phyloP scores from a whole-genome alignment of 2,797 vertebrate genomes.

The Phataginus tricuspis region DNA sequence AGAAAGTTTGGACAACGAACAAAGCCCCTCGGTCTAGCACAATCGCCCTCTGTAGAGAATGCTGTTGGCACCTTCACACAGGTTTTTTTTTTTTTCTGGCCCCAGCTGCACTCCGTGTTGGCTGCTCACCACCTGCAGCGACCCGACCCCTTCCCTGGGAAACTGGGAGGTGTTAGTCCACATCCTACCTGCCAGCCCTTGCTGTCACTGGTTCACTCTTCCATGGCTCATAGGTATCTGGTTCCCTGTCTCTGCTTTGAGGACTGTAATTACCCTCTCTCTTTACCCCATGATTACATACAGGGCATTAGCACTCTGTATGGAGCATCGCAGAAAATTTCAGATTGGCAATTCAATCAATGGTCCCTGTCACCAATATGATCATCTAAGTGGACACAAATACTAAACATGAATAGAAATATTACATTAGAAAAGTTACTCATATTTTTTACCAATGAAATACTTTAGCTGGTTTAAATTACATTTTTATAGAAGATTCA shows the following conservation, averaged over 20 bases:
- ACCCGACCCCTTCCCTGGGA: background rate
- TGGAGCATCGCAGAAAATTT: background rate
- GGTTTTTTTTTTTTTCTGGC: background rate
- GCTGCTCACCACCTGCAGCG: background rate
- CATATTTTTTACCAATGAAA: background rate
- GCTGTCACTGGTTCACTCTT: too few relatives aligned
- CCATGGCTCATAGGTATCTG: background rate
- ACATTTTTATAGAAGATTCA: background rate
- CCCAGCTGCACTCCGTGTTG: background rate
- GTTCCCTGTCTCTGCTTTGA: background rate
- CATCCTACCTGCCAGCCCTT: too few relatives aligned
- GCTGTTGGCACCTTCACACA: rapidly evolving
- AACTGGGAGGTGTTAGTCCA: background rate
- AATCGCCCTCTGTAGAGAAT: background rate
- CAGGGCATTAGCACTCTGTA: background rate
- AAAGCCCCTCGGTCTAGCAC: too few relatives aligned
- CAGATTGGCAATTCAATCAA: background rate
- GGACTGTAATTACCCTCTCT: background rate
- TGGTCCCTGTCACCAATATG: background rate
- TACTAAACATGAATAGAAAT: background rate
- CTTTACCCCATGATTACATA: background rate
- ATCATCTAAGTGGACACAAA: background rate
- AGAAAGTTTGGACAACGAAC: background rate
- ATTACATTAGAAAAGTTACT: background rate
- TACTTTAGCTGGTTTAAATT: background rate